A percentile compares a stretch with the other conserved stretches of the same genome.
Conservation (phyloP, 2,113 vertebrate genomes). For the Pseudois nayaur region DNA sequence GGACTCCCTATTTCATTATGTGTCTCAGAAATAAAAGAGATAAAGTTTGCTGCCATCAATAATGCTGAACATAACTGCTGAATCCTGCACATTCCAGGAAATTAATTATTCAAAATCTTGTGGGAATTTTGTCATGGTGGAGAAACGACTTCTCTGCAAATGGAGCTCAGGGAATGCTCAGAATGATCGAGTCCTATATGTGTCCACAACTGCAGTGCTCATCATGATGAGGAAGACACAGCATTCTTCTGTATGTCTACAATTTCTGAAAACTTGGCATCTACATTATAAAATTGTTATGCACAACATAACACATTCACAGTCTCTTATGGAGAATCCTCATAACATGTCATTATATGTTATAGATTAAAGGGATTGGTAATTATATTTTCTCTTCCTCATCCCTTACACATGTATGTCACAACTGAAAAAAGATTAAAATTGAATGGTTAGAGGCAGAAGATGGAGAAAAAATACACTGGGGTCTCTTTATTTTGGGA, state of each 20-base stretch:
- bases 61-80: slow-evolving; percentile 87
- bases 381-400: neutral
- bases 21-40: slow-evolving; percentile 86
- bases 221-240: slow-evolving; percentile 65
- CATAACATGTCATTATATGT: neutral
- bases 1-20: slow-evolving; percentile 88
- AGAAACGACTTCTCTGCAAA: slow-evolving; percentile 87
- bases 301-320: neutral
- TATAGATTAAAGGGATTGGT: neutral
- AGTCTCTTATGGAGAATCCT: slow-evolving; percentile 44
- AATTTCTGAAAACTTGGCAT: neutral
- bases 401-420: neutral
- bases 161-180: slow-evolving; percentile 84
- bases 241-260: neutral
- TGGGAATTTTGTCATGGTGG: slow-evolving; percentile 88
- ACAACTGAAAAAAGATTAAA: neutral
- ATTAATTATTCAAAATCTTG: slow-evolving; percentile 95
- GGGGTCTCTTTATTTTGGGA: neutral
- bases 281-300: neutral
- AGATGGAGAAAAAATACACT: neutral
- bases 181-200: slow-evolving; percentile 83
- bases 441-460: neutral
- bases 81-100: slow-evolving; percentile 87
- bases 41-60: slow-evolving; percentile 89
- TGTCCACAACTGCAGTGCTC: slow-evolving; percentile 72